Conservation (phyloP, 2,113 vertebrate species). For the Microtus richardsoni region DNA sequence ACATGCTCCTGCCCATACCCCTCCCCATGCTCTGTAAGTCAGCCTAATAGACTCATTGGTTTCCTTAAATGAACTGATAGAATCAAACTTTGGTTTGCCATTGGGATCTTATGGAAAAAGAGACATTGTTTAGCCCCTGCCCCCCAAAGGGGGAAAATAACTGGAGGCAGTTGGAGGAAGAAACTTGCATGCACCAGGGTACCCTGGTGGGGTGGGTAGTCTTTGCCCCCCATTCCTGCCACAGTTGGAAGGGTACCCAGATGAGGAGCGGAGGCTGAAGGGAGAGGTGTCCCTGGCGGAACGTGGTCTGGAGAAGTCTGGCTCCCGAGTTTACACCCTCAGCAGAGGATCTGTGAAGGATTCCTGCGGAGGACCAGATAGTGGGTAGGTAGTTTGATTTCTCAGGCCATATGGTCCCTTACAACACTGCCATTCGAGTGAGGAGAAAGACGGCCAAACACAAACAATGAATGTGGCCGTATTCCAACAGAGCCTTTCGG, state of each 20-base stretch:
- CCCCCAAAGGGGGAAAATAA: neutral
- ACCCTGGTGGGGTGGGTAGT: neutral
- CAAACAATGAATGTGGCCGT: fast-evolving
- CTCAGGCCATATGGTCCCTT: neutral
- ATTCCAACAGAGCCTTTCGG: neutral
- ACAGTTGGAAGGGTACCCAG: neutral
- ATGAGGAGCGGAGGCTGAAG: fast-evolving
- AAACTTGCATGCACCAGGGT: too few species aligned
- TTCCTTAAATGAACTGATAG: neutral
- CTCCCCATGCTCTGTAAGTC: neutral
- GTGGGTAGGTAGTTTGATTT: too few species aligned
- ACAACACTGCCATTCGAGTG: fast-evolving
- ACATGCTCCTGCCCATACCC: neutral
- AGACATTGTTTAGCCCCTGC: neutral
- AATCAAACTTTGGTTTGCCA: too few species aligned
- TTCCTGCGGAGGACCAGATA: neutral
- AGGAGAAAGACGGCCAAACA: neutral
- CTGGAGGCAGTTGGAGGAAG: neutral
- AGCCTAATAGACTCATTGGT: too few species aligned
- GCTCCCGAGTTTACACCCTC: neutral
- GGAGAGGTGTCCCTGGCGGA: neutral
- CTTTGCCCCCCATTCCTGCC: fast-evolving
- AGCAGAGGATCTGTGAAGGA: neutral
- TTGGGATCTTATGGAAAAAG: neutral
- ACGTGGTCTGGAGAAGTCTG: neutral